A percentile compares a stretch with the other conserved stretches of the same genome.
Evolutionary conservation across 2,888 invertebrate species (phyloP).

Genomic region (Sinhomidia bicolor): DNA sequence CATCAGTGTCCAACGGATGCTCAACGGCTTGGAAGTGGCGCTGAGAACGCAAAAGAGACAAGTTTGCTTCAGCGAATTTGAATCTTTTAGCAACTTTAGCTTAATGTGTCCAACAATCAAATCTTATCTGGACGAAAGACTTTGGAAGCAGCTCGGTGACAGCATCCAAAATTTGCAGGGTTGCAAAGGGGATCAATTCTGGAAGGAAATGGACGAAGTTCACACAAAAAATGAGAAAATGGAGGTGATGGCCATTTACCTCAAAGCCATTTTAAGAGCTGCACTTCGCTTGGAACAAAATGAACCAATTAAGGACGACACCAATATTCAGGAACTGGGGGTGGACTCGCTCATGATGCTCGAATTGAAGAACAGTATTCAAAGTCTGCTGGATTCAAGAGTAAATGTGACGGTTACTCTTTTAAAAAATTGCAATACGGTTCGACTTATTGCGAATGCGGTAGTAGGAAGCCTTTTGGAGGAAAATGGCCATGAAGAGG

Average conservation of each 20-base stretch:
- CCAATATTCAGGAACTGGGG: slow-evolving; percentile 57
- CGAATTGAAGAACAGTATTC: slow-evolving; percentile 69
- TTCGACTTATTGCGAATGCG: no score
- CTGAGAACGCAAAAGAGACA: slow-evolving; percentile 24
- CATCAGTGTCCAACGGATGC: slow-evolving; percentile 27
- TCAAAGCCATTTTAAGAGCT: not conserved
- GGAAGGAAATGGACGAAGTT: no score
- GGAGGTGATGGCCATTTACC: slow-evolving; percentile 13
- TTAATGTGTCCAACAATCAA: no score
- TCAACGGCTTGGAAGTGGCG: slow-evolving; percentile 28
- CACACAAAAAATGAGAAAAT: not conserved
- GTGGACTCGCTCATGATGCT: slow-evolving; percentile 71
- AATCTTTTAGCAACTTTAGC: not conserved
- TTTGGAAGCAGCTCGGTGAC: no score
- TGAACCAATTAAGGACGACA: not conserved
- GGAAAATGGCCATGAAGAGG: no score
- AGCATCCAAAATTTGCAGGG: no score
- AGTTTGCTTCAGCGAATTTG: slow-evolving; percentile 30
- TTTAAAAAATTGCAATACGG: no score
- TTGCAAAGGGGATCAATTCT: no score
- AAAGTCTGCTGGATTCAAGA: slow-evolving; percentile 55
- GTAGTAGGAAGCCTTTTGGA: no score
- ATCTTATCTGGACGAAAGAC: no score
- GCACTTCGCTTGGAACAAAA: slow-evolving; percentile 8
- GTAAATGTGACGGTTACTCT: slow-evolving; percentile 34